Percentiles rank a stretch among this genome's conserved stretches.
phyloP scores from a whole-genome alignment of 1,140 invertebrate genomes.

The Maniola jurtina region DNA sequence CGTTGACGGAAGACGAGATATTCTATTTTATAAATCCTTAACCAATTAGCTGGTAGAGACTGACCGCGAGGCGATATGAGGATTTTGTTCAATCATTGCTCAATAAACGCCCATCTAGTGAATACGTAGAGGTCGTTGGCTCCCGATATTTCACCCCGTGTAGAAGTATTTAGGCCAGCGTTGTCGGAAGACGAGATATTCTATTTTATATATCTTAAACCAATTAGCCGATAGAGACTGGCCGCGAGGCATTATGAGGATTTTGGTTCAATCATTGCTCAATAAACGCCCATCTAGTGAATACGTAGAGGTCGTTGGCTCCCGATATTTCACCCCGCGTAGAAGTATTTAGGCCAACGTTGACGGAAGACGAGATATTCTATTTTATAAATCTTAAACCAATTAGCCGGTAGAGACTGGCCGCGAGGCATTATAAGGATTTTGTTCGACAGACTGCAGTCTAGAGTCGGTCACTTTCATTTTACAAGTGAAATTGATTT shows the following conservation, averaged over 20 bases:
- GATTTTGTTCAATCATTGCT: too few relatives aligned
- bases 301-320: neutral
- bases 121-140: too few relatives aligned
- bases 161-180: slow-evolving; percentile 65
- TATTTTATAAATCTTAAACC: slow-evolving; percentile 57
- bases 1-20: slow-evolving; percentile 42
- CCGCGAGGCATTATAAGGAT: slow-evolving; percentile 30
- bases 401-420: slow-evolving; percentile 52
- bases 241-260: too few relatives aligned
- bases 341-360: slow-evolving; percentile 65
- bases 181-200: slow-evolving; percentile 40
- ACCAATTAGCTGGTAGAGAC: too few relatives aligned
- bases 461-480: slow-evolving; percentile 51
- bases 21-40: too few relatives aligned
- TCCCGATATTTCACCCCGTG: slow-evolving; percentile 10
- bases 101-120: too few relatives aligned
- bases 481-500: slow-evolving; percentile 35
- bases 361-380: slow-evolving; percentile 56
- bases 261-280: too few relatives aligned
- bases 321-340: slow-evolving; percentile 11
- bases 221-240: too few relatives aligned
- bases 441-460: slow-evolving; percentile 19
- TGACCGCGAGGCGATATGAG: too few relatives aligned
- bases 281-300: too few relatives aligned
- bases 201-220: too few relatives aligned